Evolutionary conservation across 2,888 invertebrate genomes (phyloP), one percentile per base, ranked within the genome.

Genomic region (Tinea pellionella): DNA sequence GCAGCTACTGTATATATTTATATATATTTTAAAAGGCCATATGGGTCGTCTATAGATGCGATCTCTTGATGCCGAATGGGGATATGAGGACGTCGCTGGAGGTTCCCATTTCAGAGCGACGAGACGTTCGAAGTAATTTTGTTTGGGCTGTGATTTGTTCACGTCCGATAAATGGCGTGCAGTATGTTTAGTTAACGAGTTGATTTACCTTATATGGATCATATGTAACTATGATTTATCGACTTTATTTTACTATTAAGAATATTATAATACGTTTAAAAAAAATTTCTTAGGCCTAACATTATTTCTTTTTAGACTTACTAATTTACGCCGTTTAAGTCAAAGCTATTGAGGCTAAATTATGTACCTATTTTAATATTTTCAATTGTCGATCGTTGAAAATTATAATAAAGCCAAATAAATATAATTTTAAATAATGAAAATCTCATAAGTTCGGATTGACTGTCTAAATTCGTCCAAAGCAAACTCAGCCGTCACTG

Each of bases 61-160:
- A 53, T 53, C 53, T 53, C 53, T 24, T 16, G 19, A 47, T 47
- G 37, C 37, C 37, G 37, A 2, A 37, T 12, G 37, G 37, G 47
- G 8, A 47, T 16, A 15, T 16, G 47, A 24, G 47, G 47, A 15
- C 47, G 47, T 47, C 16, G 13, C 15, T 15, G 6, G 3, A 24
- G 24, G 24, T 24, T 24, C 24, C 24, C 24, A 24, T 24, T 6
- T 24, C 6, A 24, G 11, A 37, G 9, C 9, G 37, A n/a, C 30
- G 30, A 30, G 13, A 59, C 13, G 47, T 59, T 29, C 30, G 24
- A 18, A 65, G 66, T 73, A 73, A 68, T 67, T 67, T 65, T 69
- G 68, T 77, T 75, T 69, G 67, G 78, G 78, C 79, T 78, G 79
- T 79, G 78, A 78, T 75, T 70, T 68, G 67, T 63, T 67, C 65